Evolutionary conservation across 2,113 vertebrate species (phyloP).

Genomic region (Sebastes fasciatus): DNA sequence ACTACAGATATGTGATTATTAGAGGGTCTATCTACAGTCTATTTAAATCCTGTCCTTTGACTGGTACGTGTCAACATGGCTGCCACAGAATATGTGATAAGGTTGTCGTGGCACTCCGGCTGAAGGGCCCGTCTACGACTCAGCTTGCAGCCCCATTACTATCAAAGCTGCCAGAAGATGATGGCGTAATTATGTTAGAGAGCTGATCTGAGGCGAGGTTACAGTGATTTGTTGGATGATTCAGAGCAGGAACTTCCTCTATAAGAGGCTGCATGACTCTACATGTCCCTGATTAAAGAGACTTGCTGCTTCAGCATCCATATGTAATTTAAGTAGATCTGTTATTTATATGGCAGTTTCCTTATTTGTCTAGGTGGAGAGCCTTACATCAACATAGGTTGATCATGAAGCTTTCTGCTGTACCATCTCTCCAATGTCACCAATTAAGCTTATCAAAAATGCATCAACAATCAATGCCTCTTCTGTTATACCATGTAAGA

Average conservation of each 20-base stretch:
- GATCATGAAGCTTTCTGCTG: not conserved
- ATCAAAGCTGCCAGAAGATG: conserved; percentile 29
- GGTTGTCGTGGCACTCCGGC: not conserved
- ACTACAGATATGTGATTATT: not conserved
- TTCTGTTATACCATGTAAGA: not conserved
- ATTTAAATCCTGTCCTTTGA: not conserved
- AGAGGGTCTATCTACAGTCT: not conserved
- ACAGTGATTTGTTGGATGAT: not conserved
- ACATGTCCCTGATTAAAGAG: not conserved
- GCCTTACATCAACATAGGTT: not conserved
- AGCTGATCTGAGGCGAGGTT: conserved; percentile 22
- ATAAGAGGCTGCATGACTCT: not conserved
- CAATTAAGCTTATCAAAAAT: not conserved
- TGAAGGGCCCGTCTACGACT: not conserved
- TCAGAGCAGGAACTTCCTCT: not conserved
- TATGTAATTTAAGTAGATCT: not conserved
- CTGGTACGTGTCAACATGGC: not conserved
- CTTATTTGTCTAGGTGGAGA: not conserved
- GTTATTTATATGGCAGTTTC: not conserved
- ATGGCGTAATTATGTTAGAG: conserved; percentile 9
- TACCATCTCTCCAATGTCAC: not conserved
- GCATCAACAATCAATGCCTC: not conserved
- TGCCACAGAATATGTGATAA: not conserved
- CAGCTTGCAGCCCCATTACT: not conserved
- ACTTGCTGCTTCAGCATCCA: conserved; percentile 9